Evolutionary conservation across 2,888 invertebrate species (phyloP), one percentile per base, ranked within the genome.

Genomic region (Onthophagus sagittarius): DNA sequence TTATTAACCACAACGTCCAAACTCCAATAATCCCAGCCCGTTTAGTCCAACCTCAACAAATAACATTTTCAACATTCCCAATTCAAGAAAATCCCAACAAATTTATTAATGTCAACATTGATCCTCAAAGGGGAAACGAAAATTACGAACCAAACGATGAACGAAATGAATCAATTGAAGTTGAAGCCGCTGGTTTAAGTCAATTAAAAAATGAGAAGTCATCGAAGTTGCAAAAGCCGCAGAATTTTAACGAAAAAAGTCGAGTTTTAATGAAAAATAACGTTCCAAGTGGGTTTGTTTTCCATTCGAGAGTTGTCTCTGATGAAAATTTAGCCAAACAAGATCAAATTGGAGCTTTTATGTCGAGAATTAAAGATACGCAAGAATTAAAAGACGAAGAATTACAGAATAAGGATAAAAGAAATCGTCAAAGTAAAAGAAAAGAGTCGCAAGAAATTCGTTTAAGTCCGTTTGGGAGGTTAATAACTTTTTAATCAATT

Each of bases 1-100:
- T 63, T 6, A 64, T 75, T 4, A 73, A 75, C n/a, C 75, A 75
- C 14, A 71, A 75, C 32, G 23, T 72, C 31, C 62, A 70, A 62
- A 5, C 69, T 69, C 71, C 71, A 14, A 62, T 67, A 63, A 63
- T 67, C 7, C 31, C 39, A 53, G 39, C 39, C 6, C 39, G 9
- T 53, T 53, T 53, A 53, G 11, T 53, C 11, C 39, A 53, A 53
- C 39, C 39, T 53, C 39, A 53, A 53, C 2, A 53, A 9, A 9
- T 53, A 2, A 53, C 11, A 9, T 11, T 9, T 9, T 53, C 39
- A 9, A 7, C 7, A 53, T 9, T 9, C 11, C 11, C 11, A 9
- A 53, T 53, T 53, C 39, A 53, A 53, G 7, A 7, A 9, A 53
- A 53, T 4, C 39, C 39, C 9, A 53, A 9, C 11, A 53, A 53